Base-by-base conservation (phyloP, 2,113 vertebrate species). In the Saguinus midas region DNA sequence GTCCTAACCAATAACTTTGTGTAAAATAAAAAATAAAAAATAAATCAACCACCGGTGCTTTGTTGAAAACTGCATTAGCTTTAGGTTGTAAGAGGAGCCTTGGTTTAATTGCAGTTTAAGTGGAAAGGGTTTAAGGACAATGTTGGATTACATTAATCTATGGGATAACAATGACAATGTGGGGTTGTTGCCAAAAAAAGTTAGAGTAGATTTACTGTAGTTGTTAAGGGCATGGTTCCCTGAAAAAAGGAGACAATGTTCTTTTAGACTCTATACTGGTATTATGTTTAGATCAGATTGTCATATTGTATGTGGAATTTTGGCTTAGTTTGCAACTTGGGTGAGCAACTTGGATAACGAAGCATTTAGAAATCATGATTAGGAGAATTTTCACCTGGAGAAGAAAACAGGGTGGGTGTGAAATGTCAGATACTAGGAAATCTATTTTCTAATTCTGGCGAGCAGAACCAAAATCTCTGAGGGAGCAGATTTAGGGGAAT, bases 251-350 rank as follows among this genome's bases (percentile, higher is more conserved):
- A 88, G 58, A 84, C 1, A 40, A 3, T 70, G 21, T 93, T 93
- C 93, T 76, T 1, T 40, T 83, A 76, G 11, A 85, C 5, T 70
- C 18, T 70, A 7, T 52, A 55, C 13, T 87, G 35, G 35, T 52
- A 37, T 87, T 78, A 27, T 78, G n/a, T 76, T 87, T 87, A 61
- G n/a, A 18, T 79, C 68, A 84, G n/a, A 61, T 27, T 92, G 43
- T 66, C 79, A 20, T 86, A 25, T 82, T 87, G 87, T 83, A n/a
- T 91, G 37, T 86, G 52, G 80, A 86, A 70, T 90, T 92, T 76
- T 70, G 57, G 85, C 72, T 35, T 70, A 64, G 27, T 64, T 14
- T 79, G 17, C 1, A 3, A 52, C 52, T 52, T 52, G 35, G 64
- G 52, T 79, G 25, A 83, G 32, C 50, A 87, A 40, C 43, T 88